Evolutionary conservation across 2,113 vertebrate genomes (phyloP), one percentile per base, ranked within the genome.

Genomic region (Cromileptes altivelis): DNA sequence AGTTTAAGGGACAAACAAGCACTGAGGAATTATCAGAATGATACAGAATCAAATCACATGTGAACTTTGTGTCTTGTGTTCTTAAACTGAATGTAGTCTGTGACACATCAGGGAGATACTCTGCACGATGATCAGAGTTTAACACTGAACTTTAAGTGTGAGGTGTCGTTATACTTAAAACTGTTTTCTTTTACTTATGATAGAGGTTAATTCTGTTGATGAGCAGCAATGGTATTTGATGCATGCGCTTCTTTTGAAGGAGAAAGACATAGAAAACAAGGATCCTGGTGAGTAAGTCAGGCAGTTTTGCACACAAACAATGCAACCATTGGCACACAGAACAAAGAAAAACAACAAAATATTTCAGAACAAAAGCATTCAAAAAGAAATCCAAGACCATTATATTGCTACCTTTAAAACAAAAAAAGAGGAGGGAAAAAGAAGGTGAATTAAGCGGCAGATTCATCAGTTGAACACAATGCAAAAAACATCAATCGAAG

Each of bases 371-470:
- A 81, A 89, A 89, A 75, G 94, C 92, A 94, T 94, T 93, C 93
- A 87, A 92, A 95, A 92, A 87, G 64, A 94, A 94, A 93, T 93
- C 91, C 89, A 92, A 92, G 91, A 88, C 85, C 84, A 93, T 87
- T 91, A 70, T 88, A 84, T 82, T 87, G 90, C 89, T 90, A 88
- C 91, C 89, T 94, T 93, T 53, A 71, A 87, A 88, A 81, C 15
- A 79, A 75, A 81, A 79, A 86, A 84, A 80, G 42, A 49, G 47
- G 67, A 82, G 83, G 88, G 83, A 45, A 84, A 88, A 89, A 94
- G 86, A 94, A 88, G 88, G 91, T 93, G 92, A 95, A 92, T 91
- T 92, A 93, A 95, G 92, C 93, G 14, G 91, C 87, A 92, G 80
- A 88, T 84, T 91, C 81, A 85, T 94, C 88, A 89, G 80, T 94